Base-by-base conservation (phyloP, 1,140 invertebrate genomes). In the Cotesia vestalis region DNA sequence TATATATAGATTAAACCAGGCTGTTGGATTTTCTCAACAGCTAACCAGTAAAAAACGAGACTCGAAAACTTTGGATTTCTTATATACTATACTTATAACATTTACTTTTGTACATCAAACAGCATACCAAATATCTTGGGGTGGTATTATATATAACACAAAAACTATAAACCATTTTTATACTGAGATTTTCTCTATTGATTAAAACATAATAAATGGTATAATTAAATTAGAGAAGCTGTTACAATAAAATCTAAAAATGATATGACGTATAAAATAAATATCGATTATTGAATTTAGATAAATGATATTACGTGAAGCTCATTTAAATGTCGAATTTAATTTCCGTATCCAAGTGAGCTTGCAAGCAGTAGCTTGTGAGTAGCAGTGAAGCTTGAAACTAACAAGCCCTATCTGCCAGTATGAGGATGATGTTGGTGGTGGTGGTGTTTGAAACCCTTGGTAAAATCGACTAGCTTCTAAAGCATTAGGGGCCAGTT, bases 341-440 rank as follows among this genome's bases (percentile, higher is more conserved):
- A 53, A 74, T 74, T 74, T 71, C 57, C 73, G 69, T 57, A 14
- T 59, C 69, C 71, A 46, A 46, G 40, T 46, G 5, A 46, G 40
- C 40, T 46, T 46, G 40, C 40, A 46, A 46, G 40, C 11, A 11
- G 40, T 46, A 46, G 6, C 27, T 27, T 27, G 27, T 27, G 27
- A 46, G 11, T 11, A 74, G 66, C 73, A 70, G 35, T 55, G 59
- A 57, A 61, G 51, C 52, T 20, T 59, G 51, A 38, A 67, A 53
- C 69, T 71, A 71, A 74, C 69, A 74, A 74, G 73, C 69, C 69
- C 69, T 74, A 67, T 74, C 69, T 71, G 38, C 53, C 53, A 34
- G 5, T 11, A 46, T 9, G 11, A 46, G 0, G 40, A 46, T 6
- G 6, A 46, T 2, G 2, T 9, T 11, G 40, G 11, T 46, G 40